Base-by-base conservation (phyloP, 2,113 vertebrate genomes). In the Brachionichthys hirsutus region DNA sequence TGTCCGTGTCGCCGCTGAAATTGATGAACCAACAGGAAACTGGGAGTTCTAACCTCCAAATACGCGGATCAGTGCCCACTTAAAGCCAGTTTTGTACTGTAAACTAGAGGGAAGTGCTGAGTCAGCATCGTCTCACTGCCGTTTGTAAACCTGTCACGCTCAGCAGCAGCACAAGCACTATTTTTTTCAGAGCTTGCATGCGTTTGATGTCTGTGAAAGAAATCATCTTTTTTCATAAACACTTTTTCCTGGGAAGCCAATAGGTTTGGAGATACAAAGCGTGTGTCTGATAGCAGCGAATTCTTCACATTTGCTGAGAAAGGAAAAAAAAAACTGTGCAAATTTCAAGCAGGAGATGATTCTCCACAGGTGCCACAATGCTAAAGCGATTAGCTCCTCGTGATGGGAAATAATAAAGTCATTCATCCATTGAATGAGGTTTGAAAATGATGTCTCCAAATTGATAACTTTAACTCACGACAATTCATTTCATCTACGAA, bases 21-120 rank as follows among this genome's bases (percentile, higher is more conserved):
- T 68, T 83, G 72, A 85, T 83, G 70, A 75, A 71, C 36, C 18
- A 40, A 53, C 46, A 60, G 43, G 71, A 76, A 81, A 83, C 30
- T 40, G 59, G 46, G 42, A 62, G 58, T 41, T 44, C n/a, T 76
- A 73, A 75, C 70, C 56, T 66, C 16, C 62, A 73, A 57, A 48
- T 67, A 2, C 54, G 62, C 64, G 72, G 79, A 69, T 62, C 71
- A 73, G 44, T 54, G 72, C 67, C 24, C 46, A 18, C 52, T 70
- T 54, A 61, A 62, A 41, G 62, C 41, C 41, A 54, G 19, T 62
- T 81, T 62, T 77, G 62, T 73, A 60, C 67, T 50, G 18, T 62
- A 67, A 83, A 79, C 30, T 11, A 19, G 50, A 19, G 45, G 11
- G 16, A 56, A 20, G 16, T 68, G 80, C 78, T 70, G 77, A 85